Conservation (phyloP, 2,888 invertebrate genomes). For the Theretra japonica region DNA sequence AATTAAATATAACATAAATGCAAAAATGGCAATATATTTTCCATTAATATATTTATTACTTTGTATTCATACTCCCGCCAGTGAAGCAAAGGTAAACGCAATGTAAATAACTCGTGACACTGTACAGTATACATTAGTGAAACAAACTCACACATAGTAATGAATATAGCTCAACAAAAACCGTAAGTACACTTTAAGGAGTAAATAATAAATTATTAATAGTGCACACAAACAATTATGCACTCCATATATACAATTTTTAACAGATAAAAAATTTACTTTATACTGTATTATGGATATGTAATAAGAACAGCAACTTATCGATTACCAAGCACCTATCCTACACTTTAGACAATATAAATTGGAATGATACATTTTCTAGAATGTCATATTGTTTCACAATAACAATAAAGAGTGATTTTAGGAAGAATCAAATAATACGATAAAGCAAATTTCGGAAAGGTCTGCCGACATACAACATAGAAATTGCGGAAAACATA, state of each 20-base stretch:
- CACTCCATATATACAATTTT: slow-evolving; percentile 57
- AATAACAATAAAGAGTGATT: slow-evolving; percentile 58
- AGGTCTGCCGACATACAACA: slow-evolving; percentile 13
- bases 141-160: slow-evolving; percentile 62
- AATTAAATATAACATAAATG: slow-evolving; percentile 76
- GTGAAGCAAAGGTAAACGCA: slow-evolving; percentile 58
- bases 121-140: slow-evolving; percentile 58
- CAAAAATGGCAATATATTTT: slow-evolving; percentile 81
- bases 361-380: slow-evolving; percentile 83
- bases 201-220: slow-evolving; percentile 64
- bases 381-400: slow-evolving; percentile 75
- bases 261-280: slow-evolving; percentile 36
- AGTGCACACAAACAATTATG: slow-evolving; percentile 69
- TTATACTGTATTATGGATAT: slow-evolving; percentile 40
- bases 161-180: slow-evolving; percentile 56
- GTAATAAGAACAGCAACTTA: slow-evolving; percentile 56
- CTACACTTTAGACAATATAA: slow-evolving; percentile 81
- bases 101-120: slow-evolving; percentile 51
- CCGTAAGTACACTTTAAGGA: slow-evolving; percentile 64
- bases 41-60: slow-evolving; percentile 61
- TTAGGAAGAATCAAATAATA: slow-evolving; percentile 48
- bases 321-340: slow-evolving; percentile 75
- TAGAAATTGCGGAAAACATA: not conserved
- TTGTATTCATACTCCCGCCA: slow-evolving; percentile 50
- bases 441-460: slow-evolving; percentile 45